phyloP scores from a whole-genome alignment of 2,888 invertebrate species.

The Protonemura montana region DNA sequence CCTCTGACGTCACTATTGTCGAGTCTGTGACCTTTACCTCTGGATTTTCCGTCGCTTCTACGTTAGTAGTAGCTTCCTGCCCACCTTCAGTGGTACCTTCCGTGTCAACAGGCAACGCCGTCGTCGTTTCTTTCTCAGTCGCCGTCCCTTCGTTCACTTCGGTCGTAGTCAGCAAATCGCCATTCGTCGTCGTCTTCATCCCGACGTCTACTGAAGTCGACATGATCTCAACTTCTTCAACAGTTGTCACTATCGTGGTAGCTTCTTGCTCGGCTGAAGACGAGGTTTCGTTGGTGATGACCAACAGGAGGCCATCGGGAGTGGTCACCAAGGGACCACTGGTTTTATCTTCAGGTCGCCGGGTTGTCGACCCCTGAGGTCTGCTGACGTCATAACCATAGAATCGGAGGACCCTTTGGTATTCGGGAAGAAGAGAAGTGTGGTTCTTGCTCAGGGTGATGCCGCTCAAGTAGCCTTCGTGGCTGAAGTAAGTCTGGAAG shows the following conservation, averaged over 20 bases:
- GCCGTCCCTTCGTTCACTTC: not conserved
- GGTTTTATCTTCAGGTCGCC: conserved; percentile 27
- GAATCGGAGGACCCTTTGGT: conserved; percentile 75
- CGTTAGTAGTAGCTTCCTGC: conserved; percentile 33
- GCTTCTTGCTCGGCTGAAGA: not conserved
- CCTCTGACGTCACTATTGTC: not conserved
- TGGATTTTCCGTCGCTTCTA: not conserved
- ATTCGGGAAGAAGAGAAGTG: conserved; percentile 76
- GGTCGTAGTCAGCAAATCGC: not conserved
- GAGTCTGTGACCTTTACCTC: not conserved
- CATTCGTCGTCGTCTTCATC: conserved; percentile 2
- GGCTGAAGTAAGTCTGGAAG: conserved; percentile 81
- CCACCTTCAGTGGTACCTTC: not conserved
- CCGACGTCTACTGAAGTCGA: not conserved
- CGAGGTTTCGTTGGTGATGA: conserved; percentile 39
- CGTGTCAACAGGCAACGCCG: not conserved
- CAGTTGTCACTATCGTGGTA: not conserved
- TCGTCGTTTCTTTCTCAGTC: not conserved
- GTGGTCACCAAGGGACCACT: conserved; percentile 40
- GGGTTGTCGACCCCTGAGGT: not conserved
- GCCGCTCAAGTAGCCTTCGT: conserved; percentile 83
- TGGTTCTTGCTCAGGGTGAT: conserved; percentile 81
- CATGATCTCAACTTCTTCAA: not conserved
- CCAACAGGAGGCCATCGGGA: not conserved
- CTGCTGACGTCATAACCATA: conserved; percentile 71